A percentile compares a stretch with the other conserved stretches of the same genome.
Conservation (phyloP, 1,140 invertebrate genomes). For the Drosophila navojoa region DNA sequence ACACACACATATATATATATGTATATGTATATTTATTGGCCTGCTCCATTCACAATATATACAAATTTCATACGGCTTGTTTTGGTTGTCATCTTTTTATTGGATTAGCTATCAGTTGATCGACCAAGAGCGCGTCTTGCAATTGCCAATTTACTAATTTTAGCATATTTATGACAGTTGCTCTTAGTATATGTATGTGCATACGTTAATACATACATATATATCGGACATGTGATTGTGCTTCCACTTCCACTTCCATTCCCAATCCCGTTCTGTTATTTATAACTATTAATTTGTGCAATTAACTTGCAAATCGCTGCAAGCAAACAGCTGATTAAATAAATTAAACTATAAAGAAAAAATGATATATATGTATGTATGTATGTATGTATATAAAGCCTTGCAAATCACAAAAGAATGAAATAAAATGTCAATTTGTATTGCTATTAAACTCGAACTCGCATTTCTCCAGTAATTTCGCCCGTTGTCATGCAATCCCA, state of each 20-base stretch:
- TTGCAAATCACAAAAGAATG: conserved; percentile 19
- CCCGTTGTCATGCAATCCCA: conserved; percentile 34
- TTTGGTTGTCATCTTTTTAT: background rate
- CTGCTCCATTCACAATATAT: background rate
- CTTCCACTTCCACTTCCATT: conserved; percentile 9
- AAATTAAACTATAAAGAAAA: conserved; percentile 51
- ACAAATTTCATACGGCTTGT: background rate
- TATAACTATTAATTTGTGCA: conserved; percentile 69
- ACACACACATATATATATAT: background rate
- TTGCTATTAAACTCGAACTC: conserved; percentile 33
- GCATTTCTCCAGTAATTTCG: conserved; percentile 61
- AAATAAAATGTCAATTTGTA: conserved; percentile 11
- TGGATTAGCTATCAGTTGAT: conserved; percentile 4
- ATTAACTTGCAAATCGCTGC: conserved; percentile 71
- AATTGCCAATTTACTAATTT: conserved; percentile 14
- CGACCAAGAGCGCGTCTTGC: background rate
- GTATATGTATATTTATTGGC: background rate
- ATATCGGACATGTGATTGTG: conserved; percentile 7
- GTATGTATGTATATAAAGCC: background rate
- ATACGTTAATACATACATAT: background rate
- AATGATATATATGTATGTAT: too few species aligned
- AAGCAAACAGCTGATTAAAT: conserved; percentile 65
- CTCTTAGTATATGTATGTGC: background rate
- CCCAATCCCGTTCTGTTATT: conserved; percentile 36
- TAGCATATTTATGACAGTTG: conserved; percentile 1